These are phyloP conservation scores for Chloromyia formosa DNA, from an alignment of 2,888 invertebrate species.

Conservation along the genomic window DNA sequence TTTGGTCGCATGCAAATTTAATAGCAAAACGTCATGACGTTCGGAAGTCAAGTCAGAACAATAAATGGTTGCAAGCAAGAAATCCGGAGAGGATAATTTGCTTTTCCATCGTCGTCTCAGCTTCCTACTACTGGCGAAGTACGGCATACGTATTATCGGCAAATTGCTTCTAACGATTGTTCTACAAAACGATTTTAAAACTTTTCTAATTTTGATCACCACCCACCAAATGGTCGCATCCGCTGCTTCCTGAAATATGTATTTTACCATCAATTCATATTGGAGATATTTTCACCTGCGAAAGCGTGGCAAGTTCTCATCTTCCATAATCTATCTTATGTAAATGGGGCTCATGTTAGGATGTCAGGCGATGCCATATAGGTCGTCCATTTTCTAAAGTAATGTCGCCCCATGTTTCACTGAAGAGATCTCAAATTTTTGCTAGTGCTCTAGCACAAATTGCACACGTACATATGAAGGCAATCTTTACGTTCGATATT, in stretches of 20 bases:
- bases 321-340: slow-evolving; percentile 30
- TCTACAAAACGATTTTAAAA: slow-evolving; percentile 26
- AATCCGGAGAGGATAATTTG: slow-evolving; percentile 20
- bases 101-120: background rate
- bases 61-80: slow-evolving; percentile 16
- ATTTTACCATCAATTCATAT: background rate
- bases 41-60: background rate
- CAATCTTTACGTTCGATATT: slow-evolving; percentile 9
- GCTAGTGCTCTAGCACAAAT: background rate
- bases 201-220: slow-evolving; percentile 32
- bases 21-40: too few relatives aligned
- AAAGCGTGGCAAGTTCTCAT: slow-evolving; percentile 6
- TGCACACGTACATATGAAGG: background rate
- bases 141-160: slow-evolving; percentile 7
- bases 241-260: background rate
- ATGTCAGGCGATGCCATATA: background rate
- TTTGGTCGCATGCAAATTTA: too few relatives aligned
- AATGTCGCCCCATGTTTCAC: background rate
- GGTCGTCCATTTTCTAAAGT: background rate
- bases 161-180: slow-evolving; percentile 38
- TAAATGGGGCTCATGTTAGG: slow-evolving; percentile 24
- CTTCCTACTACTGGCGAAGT: background rate
- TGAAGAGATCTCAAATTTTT: slow-evolving; percentile 1
- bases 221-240: background rate
- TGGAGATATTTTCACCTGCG: slow-evolving; percentile 18